Evolutionary conservation across 2,113 vertebrate genomes (phyloP), one percentile per base, ranked within the genome.

Genomic region (Phylloscopus trochilus): DNA sequence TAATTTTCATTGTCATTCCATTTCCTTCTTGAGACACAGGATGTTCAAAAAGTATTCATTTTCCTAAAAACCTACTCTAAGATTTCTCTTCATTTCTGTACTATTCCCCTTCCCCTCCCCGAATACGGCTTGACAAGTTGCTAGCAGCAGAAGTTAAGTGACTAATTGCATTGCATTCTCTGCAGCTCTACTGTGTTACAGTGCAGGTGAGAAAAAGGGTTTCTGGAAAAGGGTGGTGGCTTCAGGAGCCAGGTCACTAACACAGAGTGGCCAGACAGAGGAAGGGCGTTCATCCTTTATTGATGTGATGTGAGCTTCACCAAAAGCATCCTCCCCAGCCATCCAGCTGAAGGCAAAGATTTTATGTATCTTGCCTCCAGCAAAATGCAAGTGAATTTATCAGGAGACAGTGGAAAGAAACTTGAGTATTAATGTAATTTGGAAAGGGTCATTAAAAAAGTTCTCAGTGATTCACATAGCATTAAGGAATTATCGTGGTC

Each of bases 111-210:
- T 46, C 43, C 9, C 58, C 20, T 89, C 46, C 52, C n/a, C 46
- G 88, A 92, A 91, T 53, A 18, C 44, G 44, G 13, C 74, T 94
- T 95, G 83, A 91, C 53, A 73, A 39, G 49, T 39, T 75, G 56
- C 80, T 86, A 87, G 93, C 88, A 95, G 77, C 67, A 93, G 88
- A 96, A 73, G 11, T 67, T 84, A 26, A 87, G 37, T 90, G 78
- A 79, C 81, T 92, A 92, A 95, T 83, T 68, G 10, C 0, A 5
- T 79, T 95, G 72, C 53, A 83, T 90, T 73, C 24, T 89, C 64
- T 93, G 49, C 46, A 95, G 83, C 49, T 89, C 37, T 49, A 68
- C 37, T 5, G 70, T 59, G 92, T 62, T 87, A 68, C 43, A 83
- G 14, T 10, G 21, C 26, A 72, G 69, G 52, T 64, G 89, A 66